These are phyloP conservation scores for Minunthozetes semirufus DNA, from an alignment of 2,888 invertebrate genomes.

Conservation along the genomic window DNA sequence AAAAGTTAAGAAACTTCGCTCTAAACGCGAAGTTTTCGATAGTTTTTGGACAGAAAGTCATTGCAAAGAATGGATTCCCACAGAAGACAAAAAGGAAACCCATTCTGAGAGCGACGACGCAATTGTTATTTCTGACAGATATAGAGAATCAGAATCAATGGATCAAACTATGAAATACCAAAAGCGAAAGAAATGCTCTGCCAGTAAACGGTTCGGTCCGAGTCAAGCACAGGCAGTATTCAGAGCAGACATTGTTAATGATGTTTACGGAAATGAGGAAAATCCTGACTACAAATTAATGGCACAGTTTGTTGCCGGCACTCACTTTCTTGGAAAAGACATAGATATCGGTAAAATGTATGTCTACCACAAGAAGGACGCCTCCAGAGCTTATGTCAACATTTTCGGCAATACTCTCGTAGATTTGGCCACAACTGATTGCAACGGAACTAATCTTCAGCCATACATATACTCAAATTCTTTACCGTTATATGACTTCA, in stretches of 20 bases:
- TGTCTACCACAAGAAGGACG: conserved; percentile 38
- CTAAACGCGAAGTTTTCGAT: conserved; percentile 31
- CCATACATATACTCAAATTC: conserved; percentile 39
- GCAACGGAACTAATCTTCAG: conserved; percentile 38
- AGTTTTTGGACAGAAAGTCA: conserved; percentile 38
- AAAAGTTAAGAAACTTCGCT: conserved; percentile 17
- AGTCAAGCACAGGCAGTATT: conserved; percentile 26
- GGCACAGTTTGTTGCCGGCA: conserved; percentile 39
- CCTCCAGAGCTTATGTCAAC: conserved; percentile 40
- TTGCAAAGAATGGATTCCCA: conserved; percentile 38
- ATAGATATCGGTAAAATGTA: conserved; percentile 41
- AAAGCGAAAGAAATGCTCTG: conserved; percentile 29
- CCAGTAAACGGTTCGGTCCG: conserved; percentile 34
- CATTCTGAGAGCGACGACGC: not conserved
- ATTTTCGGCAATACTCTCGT: conserved; percentile 29
- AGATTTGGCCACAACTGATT: conserved; percentile 35
- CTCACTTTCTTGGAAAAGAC: conserved; percentile 40
- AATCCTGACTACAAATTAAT: conserved; percentile 40
- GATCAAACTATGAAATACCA: conserved; percentile 5
- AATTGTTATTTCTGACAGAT: conserved; percentile 8
- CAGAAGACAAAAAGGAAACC: not conserved
- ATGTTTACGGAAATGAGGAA: conserved; percentile 37
- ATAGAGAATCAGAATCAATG: not conserved
- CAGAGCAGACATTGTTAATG: conserved; percentile 35
- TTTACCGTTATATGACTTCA: conserved; percentile 40